Evolutionary conservation across 64 coral and sea anemone genomes (phyloP).

Genomic region (Porites australiensis): DNA sequence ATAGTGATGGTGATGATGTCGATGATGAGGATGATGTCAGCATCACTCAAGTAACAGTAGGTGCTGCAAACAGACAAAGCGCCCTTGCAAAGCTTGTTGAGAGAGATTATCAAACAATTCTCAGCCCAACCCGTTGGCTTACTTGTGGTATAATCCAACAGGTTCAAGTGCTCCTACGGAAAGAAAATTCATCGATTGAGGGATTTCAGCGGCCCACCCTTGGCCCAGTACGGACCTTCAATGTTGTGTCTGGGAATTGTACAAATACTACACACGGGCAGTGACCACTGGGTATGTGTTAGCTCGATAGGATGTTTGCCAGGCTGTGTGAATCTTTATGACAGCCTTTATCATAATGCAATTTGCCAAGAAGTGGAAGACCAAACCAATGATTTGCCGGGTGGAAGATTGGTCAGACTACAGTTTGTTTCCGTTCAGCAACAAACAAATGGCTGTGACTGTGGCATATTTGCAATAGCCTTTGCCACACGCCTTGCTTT

Average conservation of each 20-base stretch:
- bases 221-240: conserved; percentile 38
- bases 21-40: conserved; percentile 1
- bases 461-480: conserved; percentile 51
- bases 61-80: background rate
- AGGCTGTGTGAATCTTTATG: conserved; percentile 50
- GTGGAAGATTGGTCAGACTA: conserved; percentile 32
- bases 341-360: conserved; percentile 43
- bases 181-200: conserved; percentile 52
- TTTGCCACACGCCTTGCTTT: conserved; percentile 39
- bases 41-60: background rate
- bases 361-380: conserved; percentile 52
- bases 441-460: conserved; percentile 50
- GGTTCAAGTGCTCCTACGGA: conserved; percentile 53
- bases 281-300: conserved; percentile 64
- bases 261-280: conserved; percentile 53
- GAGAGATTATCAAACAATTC: conserved; percentile 42
- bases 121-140: conserved; percentile 50
- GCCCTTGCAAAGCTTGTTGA: conserved; percentile 11
- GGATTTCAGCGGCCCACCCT: conserved; percentile 65
- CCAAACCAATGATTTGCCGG: conserved; percentile 22
- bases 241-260: conserved; percentile 47
- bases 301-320: conserved; percentile 44
- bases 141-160: conserved; percentile 50
- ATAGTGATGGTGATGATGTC: background rate
- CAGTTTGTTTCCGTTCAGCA: conserved; percentile 51